phyloP scores from a whole-genome alignment of 2,888 invertebrate species.

The Orthosia incerta region DNA sequence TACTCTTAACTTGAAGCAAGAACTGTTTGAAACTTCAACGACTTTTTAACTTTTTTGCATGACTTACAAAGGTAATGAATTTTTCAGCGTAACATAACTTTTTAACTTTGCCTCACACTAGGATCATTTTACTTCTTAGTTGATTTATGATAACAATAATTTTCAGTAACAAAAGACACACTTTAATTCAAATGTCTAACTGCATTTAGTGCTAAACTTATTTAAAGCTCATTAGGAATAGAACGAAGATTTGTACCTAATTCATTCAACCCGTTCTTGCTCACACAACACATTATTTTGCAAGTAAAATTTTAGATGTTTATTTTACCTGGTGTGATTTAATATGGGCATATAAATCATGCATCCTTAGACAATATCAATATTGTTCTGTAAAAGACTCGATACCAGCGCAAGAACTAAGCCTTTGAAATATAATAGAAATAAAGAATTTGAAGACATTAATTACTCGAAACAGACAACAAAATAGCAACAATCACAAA shows the following conservation, averaged over 20 bases:
- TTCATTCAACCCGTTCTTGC: too few species aligned
- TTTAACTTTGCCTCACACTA: conserved; percentile 6
- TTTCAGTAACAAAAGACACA: neutral
- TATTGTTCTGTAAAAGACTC: neutral
- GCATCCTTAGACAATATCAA: too few species aligned
- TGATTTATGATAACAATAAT: neutral
- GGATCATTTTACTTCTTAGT: neutral
- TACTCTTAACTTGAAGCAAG: neutral
- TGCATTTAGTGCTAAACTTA: neutral
- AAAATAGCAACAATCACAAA: too few species aligned
- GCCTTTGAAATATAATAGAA: too few species aligned
- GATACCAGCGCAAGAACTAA: neutral
- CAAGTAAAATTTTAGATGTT: too few species aligned
- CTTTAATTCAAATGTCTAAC: neutral
- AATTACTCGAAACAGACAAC: too few species aligned
- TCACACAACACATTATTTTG: too few species aligned
- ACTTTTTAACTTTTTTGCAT: conserved; percentile 31
- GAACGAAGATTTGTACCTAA: neutral
- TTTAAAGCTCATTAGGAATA: neutral
- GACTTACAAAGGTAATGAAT: conserved; percentile 16
- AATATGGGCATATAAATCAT: neutral
- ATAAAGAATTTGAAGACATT: too few species aligned
- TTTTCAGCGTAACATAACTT: neutral
- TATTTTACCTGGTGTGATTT: too few species aligned
- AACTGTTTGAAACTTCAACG: conserved; percentile 18